Conservation (phyloP, 1,140 invertebrate genomes). For the Drosophila tani region DNA sequence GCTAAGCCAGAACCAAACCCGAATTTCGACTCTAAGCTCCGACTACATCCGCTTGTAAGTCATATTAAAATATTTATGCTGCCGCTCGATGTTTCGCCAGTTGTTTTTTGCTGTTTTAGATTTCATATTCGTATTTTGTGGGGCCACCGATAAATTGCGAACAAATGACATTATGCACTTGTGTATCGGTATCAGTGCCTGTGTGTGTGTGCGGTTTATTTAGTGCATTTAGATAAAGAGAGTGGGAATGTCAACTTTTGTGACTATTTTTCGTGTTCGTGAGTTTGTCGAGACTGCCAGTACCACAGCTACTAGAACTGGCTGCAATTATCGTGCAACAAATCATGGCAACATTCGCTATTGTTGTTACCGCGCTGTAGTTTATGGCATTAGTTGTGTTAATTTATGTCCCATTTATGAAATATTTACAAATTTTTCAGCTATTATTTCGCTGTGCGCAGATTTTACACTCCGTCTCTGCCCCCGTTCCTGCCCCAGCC, state of each 20-base stretch:
- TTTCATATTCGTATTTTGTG: conserved; percentile 22
- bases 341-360: conserved; percentile 67
- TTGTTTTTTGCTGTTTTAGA: conserved; percentile 27
- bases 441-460: conserved; percentile 56
- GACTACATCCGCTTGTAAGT: conserved; percentile 79
- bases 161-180: conserved; percentile 66
- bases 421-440: conserved; percentile 81
- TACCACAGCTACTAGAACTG: conserved; percentile 52
- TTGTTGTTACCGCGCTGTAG: conserved; percentile 43
- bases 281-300: conserved; percentile 38
- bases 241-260: conserved; percentile 73
- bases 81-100: conserved; percentile 25
- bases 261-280: conserved; percentile 46
- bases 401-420: conserved; percentile 81
- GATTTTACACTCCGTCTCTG: conserved; percentile 21
- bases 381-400: conserved; percentile 77
- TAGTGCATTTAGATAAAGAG: conserved; percentile 80
- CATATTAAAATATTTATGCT: conserved; percentile 79
- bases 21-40: conserved; percentile 54
- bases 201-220: conserved; percentile 54
- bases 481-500: neutral
- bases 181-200: conserved; percentile 40
- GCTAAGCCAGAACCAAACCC: conserved; percentile 21
- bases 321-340: conserved; percentile 78
- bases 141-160: conserved; percentile 60